Percentiles rank a stretch among this genome's conserved stretches.
phyloP scores from a whole-genome alignment of 1,140 invertebrate genomes.

The Papilio helenus region DNA sequence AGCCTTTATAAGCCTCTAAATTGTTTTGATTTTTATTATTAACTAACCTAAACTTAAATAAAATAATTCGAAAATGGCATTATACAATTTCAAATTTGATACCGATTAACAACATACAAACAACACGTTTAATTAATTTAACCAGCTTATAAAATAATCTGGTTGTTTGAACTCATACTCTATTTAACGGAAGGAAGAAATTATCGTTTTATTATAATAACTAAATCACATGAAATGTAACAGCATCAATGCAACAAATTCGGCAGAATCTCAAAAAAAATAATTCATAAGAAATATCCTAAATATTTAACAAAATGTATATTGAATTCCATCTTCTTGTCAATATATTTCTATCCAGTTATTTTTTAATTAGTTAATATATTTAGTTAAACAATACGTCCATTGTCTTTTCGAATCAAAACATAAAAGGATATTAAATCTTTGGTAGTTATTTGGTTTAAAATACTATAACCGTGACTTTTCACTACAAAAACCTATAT shows the following conservation, averaged over 20 bases:
- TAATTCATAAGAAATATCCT: no score
- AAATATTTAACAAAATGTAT: no score
- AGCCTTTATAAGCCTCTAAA: conserved; percentile 53
- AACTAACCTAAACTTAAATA: conserved; percentile 33
- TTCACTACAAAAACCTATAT: background rate
- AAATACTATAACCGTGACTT: background rate
- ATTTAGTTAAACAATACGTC: background rate
- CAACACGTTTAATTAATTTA: background rate
- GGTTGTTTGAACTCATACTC: background rate
- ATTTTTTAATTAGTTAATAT: no score
- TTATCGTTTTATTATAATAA: no score
- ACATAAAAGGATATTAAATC: background rate
- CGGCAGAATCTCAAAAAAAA: no score
- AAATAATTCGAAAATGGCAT: conserved; percentile 14
- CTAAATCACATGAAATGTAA: no score
- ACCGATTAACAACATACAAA: background rate
- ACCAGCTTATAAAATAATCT: background rate
- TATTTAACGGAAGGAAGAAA: background rate
- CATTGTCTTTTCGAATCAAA: background rate
- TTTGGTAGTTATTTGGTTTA: background rate
- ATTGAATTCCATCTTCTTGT: no score
- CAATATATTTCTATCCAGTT: no score
- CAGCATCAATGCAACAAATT: no score
- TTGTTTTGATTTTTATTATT: conserved; percentile 8
- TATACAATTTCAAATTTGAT: background rate